Conservation (phyloP, 2,797 vertebrate species). For the Anguilla obscura region DNA sequence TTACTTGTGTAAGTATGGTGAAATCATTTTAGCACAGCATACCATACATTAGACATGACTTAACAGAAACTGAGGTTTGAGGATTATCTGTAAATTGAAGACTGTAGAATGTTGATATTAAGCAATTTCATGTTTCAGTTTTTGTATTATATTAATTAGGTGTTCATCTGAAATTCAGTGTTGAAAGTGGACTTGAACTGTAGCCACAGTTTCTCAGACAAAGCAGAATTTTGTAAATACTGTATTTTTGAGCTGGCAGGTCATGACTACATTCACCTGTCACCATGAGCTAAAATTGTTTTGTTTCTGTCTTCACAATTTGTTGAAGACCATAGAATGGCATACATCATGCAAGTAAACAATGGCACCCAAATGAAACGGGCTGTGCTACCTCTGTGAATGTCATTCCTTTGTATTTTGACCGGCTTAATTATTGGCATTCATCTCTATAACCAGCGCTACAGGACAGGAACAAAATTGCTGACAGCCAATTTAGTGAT, state of each 20-base stretch:
- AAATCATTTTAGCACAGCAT: background rate
- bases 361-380: background rate
- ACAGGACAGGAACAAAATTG: conserved; percentile 33
- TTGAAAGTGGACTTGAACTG: background rate
- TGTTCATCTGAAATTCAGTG: background rate
- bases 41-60: background rate
- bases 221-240: background rate
- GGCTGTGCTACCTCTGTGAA: background rate
- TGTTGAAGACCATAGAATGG: background rate
- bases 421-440: background rate
- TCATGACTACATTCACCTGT: background rate
- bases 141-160: background rate
- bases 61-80: background rate
- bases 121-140: background rate
- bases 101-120: background rate
- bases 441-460: conserved; percentile 37
- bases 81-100: background rate
- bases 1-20: background rate
- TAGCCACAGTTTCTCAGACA: background rate
- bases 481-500: conserved; percentile 42
- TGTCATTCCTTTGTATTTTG: conserved; percentile 3
- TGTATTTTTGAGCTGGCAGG: background rate
- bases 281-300: background rate
- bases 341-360: background rate
- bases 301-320: background rate